phyloP scores from a whole-genome alignment of 92 coral and sea anemone genomes.

The Paramuricea clavata region DNA sequence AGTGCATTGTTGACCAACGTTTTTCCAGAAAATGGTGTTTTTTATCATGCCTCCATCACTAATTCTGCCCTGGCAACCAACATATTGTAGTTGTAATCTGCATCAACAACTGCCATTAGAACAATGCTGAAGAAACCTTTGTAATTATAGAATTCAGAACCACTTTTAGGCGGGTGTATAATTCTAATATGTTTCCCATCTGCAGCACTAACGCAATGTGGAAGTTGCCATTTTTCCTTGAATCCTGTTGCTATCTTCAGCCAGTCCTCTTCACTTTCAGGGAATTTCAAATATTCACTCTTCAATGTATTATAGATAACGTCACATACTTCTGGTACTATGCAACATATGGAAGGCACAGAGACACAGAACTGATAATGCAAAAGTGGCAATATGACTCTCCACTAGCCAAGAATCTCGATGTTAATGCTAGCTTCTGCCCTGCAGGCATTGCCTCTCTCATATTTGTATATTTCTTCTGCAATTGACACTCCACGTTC shows the following conservation, averaged over 20 bases:
- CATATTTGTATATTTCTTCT: too few relatives aligned
- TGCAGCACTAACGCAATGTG: slow-evolving; percentile 63
- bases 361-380: slow-evolving; percentile 68
- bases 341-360: slow-evolving; percentile 31
- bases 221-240: slow-evolving; percentile 70
- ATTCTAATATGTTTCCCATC: slow-evolving; percentile 66
- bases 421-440: too few relatives aligned
- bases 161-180: slow-evolving; percentile 57
- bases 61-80: too few relatives aligned
- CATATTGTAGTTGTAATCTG: too few relatives aligned
- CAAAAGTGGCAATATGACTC: too few relatives aligned
- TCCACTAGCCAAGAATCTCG: too few relatives aligned
- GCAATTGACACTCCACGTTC: too few relatives aligned
- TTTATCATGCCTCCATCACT: too few relatives aligned
- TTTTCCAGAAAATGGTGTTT: too few relatives aligned
- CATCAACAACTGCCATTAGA: slow-evolving; percentile 59
- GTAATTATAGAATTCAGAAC: slow-evolving; percentile 51
- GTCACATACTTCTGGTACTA: slow-evolving; percentile 63
- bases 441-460: slow-evolving; percentile 37
- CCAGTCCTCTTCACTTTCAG: slow-evolving; percentile 49
- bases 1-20: too few relatives aligned
- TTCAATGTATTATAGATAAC: slow-evolving; percentile 31
- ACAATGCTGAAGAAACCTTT: slow-evolving; percentile 60
- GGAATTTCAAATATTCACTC: slow-evolving; percentile 56
- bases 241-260: slow-evolving; percentile 39